Percentiles rank a stretch among this genome's conserved stretches.
phyloP scores from a whole-genome alignment of 2,113 vertebrate genomes.

The Hemibagrus wyckioides region DNA sequence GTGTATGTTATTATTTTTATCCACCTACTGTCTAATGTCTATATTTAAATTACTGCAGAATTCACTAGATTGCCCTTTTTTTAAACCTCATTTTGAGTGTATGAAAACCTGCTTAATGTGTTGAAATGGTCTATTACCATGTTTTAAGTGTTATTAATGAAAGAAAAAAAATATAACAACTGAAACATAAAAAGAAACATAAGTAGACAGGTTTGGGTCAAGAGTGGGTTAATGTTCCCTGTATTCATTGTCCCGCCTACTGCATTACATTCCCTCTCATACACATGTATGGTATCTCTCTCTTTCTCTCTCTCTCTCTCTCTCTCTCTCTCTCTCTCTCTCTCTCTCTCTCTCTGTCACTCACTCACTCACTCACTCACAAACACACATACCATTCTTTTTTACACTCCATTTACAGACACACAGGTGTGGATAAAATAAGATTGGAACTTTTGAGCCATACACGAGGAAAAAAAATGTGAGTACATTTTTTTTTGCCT shows the following conservation, averaged over 20 bases:
- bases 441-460: neutral
- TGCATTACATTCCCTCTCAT: constrained; percentile 14
- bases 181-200: neutral
- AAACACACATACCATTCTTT: neutral
- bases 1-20: neutral
- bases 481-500: constrained; percentile 4
- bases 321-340: no score
- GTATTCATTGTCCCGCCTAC: constrained; percentile 35
- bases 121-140: neutral
- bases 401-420: constrained; percentile 1
- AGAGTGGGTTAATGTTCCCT: constrained; percentile 39
- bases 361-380: neutral
- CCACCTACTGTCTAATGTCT: neutral
- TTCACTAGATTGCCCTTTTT: neutral
- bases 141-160: neutral
- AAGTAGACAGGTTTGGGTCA: constrained; percentile 5
- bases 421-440: constrained; percentile 7
- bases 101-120: neutral
- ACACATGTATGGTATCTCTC: no score
- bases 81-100: neutral
- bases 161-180: neutral
- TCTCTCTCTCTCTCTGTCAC: no score
- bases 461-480: constrained; percentile 7
- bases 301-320: no score
- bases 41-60: constrained; percentile 5